These are phyloP conservation scores for Pollenia griseotomentosa DNA, from an alignment of 2,888 invertebrate species.

Conservation along the genomic window DNA sequence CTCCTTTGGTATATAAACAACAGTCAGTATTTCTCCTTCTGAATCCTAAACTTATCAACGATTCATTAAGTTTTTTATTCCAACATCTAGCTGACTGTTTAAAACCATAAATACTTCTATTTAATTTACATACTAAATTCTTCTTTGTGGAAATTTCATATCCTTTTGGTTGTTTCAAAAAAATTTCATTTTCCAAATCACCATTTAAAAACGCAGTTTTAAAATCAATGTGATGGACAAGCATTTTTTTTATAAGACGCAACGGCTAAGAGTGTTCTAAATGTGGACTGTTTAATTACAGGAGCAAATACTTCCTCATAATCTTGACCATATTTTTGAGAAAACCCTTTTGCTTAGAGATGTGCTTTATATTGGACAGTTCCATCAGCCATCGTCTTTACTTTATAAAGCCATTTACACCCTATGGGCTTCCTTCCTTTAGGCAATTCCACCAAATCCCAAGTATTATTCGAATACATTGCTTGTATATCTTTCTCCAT, in stretches of 20 bases:
- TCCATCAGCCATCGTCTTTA: conserved; percentile 43
- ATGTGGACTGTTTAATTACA: conserved; percentile 26
- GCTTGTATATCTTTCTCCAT: conserved; percentile 34
- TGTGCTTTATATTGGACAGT: not conserved
- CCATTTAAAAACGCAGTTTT: conserved; percentile 24
- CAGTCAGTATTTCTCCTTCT: conserved; percentile 12
- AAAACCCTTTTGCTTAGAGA: conserved; percentile 14
- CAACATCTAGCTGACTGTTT: conserved; percentile 2
- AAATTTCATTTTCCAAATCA: conserved; percentile 3
- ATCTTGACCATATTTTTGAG: conserved; percentile 25
- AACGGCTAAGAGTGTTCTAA: conserved; percentile 33
- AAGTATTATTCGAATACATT: conserved; percentile 74
- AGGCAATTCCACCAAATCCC: conserved; percentile 58
- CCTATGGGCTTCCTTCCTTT: conserved; percentile 46
- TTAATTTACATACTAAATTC: not conserved
- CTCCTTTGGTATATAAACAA: not conserved
- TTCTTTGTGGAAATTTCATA: not conserved
- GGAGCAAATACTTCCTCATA: conserved; percentile 17
- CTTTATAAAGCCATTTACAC: conserved; percentile 25
- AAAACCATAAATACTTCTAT: not conserved
- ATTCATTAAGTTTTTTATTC: conserved; percentile 2
- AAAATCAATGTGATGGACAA: conserved; percentile 14
- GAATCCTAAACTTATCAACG: conserved; percentile 9
- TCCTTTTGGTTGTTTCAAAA: not conserved
- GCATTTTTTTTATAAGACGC: conserved; percentile 15